Evolutionary conservation across 2,113 vertebrate species (phyloP), one percentile per base, ranked within the genome.

Genomic region (Empidonax alnorum): DNA sequence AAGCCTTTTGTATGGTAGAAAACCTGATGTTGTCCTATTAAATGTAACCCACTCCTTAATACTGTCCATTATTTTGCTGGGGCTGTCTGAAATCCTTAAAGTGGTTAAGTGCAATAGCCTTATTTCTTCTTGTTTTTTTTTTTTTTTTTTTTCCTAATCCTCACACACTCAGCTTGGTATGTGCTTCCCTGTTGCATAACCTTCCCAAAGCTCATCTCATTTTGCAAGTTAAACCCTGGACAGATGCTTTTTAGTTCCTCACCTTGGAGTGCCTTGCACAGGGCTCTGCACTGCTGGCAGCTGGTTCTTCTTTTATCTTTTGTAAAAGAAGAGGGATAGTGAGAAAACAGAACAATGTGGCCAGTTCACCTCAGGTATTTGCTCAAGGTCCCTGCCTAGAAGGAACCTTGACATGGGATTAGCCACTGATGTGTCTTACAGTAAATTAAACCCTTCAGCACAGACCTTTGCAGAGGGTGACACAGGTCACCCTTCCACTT

Each of bases 381-480:
- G 7, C 20, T 66, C 37, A 18, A 59, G 39, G 33, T 30, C n/a
- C 10, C 2, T 14, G 17, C 37, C 65, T 47, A 47, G 52, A 71
- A 33, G 23, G 49, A 66, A 41, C 14, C 5, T 35, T 6, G 12
- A 39, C 21, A 16, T 7, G 31, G 44, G 69, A 61, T 24, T 9
- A 44, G 3, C 27, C 53, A 8, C 24, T 37, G 3, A 7, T 2
- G 3, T 7, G 21, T 22, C 42, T 37, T 33, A 52, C 1, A n/a
- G 33, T 21, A 46, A 58, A 19, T 5, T 1, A 14, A 56, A 35
- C 12, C 10, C 33, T 69, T 65, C 9, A 3, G 27, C 16, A 31
- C 12, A 50, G 50, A 25, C 2, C 25, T 15, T 65, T 56, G 13
- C 3, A 50, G 39, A 6, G 2, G 19, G 12, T 9, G 12, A 20